Percentiles rank a stretch among this genome's conserved stretches.
These are phyloP conservation scores for Caenorhabditis tropicalis DNA, from an alignment of 1,140 invertebrate species.

Conservation along the genomic window DNA sequence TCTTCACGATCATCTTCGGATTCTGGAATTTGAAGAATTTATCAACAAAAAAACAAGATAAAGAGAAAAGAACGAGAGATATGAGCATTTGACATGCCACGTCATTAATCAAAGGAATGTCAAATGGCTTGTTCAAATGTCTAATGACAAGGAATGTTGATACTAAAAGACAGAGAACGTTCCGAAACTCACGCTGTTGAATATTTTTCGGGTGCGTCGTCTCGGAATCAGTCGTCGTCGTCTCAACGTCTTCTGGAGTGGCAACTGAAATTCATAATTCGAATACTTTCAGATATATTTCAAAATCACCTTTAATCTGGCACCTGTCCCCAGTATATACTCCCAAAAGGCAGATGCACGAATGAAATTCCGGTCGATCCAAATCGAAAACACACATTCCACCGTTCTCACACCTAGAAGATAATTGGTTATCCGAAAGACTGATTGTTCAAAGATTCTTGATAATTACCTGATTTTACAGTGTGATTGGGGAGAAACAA, in stretches of 20 bases:
- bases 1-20: slow-evolving; percentile 10
- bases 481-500: slow-evolving; percentile 5
- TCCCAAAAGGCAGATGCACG: slow-evolving; percentile 37
- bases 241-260: background rate
- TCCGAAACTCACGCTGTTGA: background rate
- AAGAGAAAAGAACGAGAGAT: background rate
- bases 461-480: slow-evolving; percentile 35
- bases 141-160: too few relatives aligned
- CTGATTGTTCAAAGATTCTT: background rate
- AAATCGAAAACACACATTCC: slow-evolving; percentile 43
- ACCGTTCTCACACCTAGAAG: slow-evolving; percentile 38
- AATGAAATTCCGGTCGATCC: slow-evolving; percentile 28
- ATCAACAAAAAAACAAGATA: too few relatives aligned
- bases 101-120: slow-evolving; percentile 17
- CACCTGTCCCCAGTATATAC: slow-evolving; percentile 19
- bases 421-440: slow-evolving; percentile 3
- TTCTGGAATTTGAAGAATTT: slow-evolving; percentile 27
- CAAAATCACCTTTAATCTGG: slow-evolving; percentile 5
- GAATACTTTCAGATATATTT: background rate
- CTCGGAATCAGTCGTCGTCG: background rate
- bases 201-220: background rate
- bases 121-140: background rate
- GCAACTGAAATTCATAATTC: background rate
- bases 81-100: background rate
- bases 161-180: too few relatives aligned